Evolutionary conservation across 2,888 invertebrate species (phyloP), one percentile per base, ranked within the genome.

Genomic region (Sepioteuthis lessoniana): DNA sequence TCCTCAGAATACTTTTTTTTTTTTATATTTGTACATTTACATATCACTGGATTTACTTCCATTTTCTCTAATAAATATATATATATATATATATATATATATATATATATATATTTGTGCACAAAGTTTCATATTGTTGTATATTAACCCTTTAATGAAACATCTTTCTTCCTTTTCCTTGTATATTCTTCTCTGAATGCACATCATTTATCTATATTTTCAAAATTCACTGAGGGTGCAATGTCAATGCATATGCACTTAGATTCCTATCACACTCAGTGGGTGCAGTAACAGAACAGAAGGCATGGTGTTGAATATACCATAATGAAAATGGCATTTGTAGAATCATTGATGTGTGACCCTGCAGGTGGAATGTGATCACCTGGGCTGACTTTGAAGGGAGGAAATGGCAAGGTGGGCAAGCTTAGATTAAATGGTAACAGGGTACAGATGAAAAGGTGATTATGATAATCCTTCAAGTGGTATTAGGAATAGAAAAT

Each of bases 301-400:
- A n/a, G n/a, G 35, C 16, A 35, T 76, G 35, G 76, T 76, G 76
- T 35, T 76, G 76, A 76, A 76, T 76, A 76, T 76, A n/a, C n/a
- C 76, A 16, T 76, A 76, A 76, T 76, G 76, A 76, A n/a, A 76
- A 10, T 76, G 76, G 76, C 76, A n/a, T 76, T 76, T 76, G 76
- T 76, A n/a, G 76, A 76, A n/a, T 76, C n/a, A 76, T 76, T 76
- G 76, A 76, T 76, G 76, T 76, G 76, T 76, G 76, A 76, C 76
- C 76, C 76, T 42, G 60, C n/a, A 76, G 76, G 76, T 76, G n/a
- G 76, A 76, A 76, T 76, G 35, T 76, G 35, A 76, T 76, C 76
- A 76, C 76, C 76, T 76, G n/a, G 25, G 76, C 35, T n/a, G 76
- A 25, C n/a, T 76, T 76, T 76, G 76, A 76, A 76, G 35, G n/a